Evolutionary conservation across 2,797 vertebrate genomes (phyloP).

Genomic region (Lithobates sylvaticus): DNA sequence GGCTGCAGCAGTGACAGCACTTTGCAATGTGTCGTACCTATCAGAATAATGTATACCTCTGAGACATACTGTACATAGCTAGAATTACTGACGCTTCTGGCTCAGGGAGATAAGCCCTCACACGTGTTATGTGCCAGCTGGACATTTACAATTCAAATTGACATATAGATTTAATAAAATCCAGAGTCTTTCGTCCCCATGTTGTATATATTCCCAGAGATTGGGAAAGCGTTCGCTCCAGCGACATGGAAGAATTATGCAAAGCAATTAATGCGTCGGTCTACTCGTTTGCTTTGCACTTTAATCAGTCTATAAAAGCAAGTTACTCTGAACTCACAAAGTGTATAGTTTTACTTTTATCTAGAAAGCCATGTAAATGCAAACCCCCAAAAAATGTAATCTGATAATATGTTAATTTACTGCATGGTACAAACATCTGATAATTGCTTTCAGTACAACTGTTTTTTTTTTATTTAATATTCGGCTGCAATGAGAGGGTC

Average conservation of each 20-base stretch:
- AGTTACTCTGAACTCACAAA: too few relatives aligned
- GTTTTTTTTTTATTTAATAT: too few relatives aligned
- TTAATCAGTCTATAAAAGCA: too few relatives aligned
- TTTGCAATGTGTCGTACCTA: conserved; percentile 6
- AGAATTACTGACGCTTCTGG: conserved; percentile 38
- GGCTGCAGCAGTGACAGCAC: neutral
- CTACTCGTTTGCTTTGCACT: too few relatives aligned
- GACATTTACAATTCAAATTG: conserved; percentile 42
- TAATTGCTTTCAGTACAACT: too few relatives aligned
- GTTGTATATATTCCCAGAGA: conserved; percentile 21
- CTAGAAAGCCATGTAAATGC: too few relatives aligned
- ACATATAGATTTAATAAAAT: neutral
- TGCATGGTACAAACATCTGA: neutral
- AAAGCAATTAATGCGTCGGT: neutral
- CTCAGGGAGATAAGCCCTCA: conserved; percentile 47
- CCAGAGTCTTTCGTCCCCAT: neutral
- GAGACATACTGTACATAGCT: conserved; percentile 29
- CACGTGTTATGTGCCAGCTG: conserved; percentile 11
- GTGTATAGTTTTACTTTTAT: too few relatives aligned
- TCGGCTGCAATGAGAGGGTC: too few relatives aligned
- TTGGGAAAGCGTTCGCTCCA: neutral
- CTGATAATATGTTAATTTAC: neutral
- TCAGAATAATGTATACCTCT: conserved; percentile 48
- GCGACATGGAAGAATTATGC: conserved; percentile 1
- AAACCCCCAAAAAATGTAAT: too few relatives aligned